Evolutionary conservation across 2,113 vertebrate genomes (phyloP), one percentile per base, ranked within the genome.

Genomic region (Ibidorhyncha struthersii): DNA sequence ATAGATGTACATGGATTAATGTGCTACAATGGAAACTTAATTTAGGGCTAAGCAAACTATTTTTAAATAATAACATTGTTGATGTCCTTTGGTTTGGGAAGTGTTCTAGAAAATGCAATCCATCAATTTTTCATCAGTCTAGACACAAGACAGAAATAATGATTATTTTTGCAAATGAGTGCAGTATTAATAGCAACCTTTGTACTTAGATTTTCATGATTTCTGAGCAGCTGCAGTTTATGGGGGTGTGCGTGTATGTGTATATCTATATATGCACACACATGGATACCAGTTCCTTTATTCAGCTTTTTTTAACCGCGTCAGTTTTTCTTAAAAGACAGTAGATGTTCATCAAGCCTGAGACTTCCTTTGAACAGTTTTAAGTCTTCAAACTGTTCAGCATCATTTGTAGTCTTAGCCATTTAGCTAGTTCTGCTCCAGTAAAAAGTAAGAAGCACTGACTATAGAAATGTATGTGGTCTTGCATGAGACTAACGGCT

Each of bases 1-100:
- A 79, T 79, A 93, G 95, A 79, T 38, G 26, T 73, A 90, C 61
- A 61, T 71, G 61, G 89, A 97, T 96, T 97, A 84, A 96, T 96
- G 93, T 95, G 92, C 82, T 47, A 67, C 97, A 85, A 79, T 94
- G 59, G 29, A 89, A 92, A 94, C 93, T 56, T 96, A 94, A 96
- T 96, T 90, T 77, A 89, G 79, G 88, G 45, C 72, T 92, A 87
- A 56, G 74, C 69, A 95, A 95, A 50, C 38, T 69, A 52, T 82
- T 89, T 94, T 66, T 15, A 97, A 96, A 96, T 95, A 92, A 89
- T 17, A 96, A 94, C 50, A 50, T 49, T 86, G 91, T 77, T 87
- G 55, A 50, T 88, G 55, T 55, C 65, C 85, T 94, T 91, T 82
- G 47, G 27, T 95, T 96, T 94, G 85, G 91, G 58, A 95, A 92